Percentiles rank a stretch among this genome's conserved stretches.
Evolutionary conservation across 2,888 invertebrate species (phyloP).

Genomic region (Tachina fera): DNA sequence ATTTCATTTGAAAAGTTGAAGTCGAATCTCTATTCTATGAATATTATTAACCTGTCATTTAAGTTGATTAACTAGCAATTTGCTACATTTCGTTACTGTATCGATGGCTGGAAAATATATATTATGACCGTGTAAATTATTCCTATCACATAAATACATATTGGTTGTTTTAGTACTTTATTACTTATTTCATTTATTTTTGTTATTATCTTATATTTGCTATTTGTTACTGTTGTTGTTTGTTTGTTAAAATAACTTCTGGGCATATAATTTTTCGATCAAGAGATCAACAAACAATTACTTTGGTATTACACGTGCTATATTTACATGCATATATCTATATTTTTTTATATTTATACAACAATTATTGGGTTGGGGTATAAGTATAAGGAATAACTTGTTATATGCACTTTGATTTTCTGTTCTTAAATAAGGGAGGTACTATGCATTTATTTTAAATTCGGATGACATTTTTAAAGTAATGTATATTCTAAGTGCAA

Average conservation of each 20-base stretch:
- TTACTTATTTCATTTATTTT: not conserved
- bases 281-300: constrained; percentile 79
- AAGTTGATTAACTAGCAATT: constrained; percentile 47
- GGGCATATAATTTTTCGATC: constrained; percentile 79
- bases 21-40: too few relatives aligned
- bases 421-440: too few relatives aligned
- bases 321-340: constrained; percentile 51
- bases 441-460: too few relatives aligned
- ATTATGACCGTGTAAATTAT: not conserved
- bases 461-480: too few relatives aligned
- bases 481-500: too few relatives aligned
- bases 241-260: constrained; percentile 75
- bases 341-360: not conserved
- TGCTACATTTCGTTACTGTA: not conserved
- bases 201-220: constrained; percentile 31
- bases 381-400: not conserved
- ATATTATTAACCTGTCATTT: constrained; percentile 69
- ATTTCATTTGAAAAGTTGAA: too few relatives aligned
- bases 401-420: too few relatives aligned
- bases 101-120: not conserved
- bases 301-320: constrained; percentile 69
- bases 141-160: not conserved
- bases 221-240: constrained; percentile 36
- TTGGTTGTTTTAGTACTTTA: constrained; percentile 3
- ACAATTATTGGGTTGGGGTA: constrained; percentile 12